Percentiles rank a stretch among this genome's conserved stretches.
Evolutionary conservation across 2,797 vertebrate genomes (phyloP).

Genomic region (Lepus townsendii): DNA sequence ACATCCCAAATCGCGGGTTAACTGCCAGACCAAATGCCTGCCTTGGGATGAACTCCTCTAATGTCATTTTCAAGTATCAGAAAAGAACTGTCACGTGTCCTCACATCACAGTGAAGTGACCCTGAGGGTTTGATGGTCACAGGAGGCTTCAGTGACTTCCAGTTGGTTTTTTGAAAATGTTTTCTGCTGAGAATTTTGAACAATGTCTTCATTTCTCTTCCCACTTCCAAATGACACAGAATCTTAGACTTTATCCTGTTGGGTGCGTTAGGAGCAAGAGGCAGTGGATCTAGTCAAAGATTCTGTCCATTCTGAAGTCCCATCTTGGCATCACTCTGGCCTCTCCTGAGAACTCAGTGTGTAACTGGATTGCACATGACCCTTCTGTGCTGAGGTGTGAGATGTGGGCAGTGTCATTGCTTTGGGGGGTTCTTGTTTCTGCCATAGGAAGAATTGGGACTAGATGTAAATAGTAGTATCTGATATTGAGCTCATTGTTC

Average conservation of each 20-base stretch:
- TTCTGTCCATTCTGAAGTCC: not conserved
- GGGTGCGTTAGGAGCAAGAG: not conserved
- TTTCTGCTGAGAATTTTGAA: slow-evolving; percentile 1
- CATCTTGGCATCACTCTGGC: not conserved
- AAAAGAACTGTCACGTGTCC: not conserved
- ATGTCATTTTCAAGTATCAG: not conserved
- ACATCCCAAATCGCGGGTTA: no score
- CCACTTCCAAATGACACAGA: not conserved
- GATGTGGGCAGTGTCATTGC: not conserved
- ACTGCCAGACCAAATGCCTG: no score
- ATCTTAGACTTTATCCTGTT: not conserved
- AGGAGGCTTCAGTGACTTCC: not conserved
- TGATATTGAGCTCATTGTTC: not conserved
- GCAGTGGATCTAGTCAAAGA: not conserved
- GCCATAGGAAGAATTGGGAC: not conserved
- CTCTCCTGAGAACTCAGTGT: not conserved
- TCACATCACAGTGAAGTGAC: not conserved
- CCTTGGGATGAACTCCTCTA: not conserved
- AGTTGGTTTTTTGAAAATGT: not conserved
- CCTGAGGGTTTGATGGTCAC: not conserved
- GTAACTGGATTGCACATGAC: not conserved
- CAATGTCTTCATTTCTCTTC: not conserved
- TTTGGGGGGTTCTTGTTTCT: not conserved
- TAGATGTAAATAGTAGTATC: not conserved
- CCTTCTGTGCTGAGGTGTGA: not conserved